A percentile compares a stretch with the other conserved stretches of the same genome.
Conservation (phyloP, 2,113 vertebrate genomes). For the Vanacampus margaritifer region DNA sequence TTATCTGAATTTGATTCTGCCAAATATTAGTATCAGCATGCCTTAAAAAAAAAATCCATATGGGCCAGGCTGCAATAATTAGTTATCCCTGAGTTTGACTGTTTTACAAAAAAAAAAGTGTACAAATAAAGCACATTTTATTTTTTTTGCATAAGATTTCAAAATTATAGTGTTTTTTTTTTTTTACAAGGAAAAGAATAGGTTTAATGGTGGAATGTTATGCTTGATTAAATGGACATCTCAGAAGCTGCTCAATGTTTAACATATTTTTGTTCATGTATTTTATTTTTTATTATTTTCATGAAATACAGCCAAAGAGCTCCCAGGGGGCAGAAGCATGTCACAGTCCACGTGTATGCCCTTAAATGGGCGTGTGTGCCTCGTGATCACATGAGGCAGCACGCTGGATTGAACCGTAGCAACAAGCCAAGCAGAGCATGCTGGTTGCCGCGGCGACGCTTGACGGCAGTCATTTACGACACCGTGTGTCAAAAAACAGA, state of each 20-base stretch:
- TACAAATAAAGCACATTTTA: too few relatives aligned
- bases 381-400: conserved; percentile 64
- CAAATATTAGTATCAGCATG: too few relatives aligned
- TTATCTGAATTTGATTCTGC: too few relatives aligned
- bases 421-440: conserved; percentile 19
- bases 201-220: background rate
- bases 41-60: too few relatives aligned
- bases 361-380: conserved; percentile 52
- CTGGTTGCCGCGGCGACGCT: conserved; percentile 13
- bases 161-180: too few relatives aligned
- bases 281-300: background rate
- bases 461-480: conserved; percentile 16
- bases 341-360: conserved; percentile 74
- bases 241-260: too few relatives aligned
- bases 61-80: too few relatives aligned
- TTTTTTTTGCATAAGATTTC: too few relatives aligned
- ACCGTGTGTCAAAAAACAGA: background rate
- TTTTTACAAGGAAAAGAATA: too few relatives aligned
- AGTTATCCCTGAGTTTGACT: too few relatives aligned
- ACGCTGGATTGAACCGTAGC: conserved; percentile 38
- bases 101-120: too few relatives aligned
- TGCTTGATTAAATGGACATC: background rate
- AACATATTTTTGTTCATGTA: too few relatives aligned
- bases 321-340: conserved; percentile 35
- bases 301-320: background rate